These are phyloP conservation scores for Rhagologus leucostigma DNA, from an alignment of 2,113 vertebrate genomes.

Conservation along the genomic window DNA sequence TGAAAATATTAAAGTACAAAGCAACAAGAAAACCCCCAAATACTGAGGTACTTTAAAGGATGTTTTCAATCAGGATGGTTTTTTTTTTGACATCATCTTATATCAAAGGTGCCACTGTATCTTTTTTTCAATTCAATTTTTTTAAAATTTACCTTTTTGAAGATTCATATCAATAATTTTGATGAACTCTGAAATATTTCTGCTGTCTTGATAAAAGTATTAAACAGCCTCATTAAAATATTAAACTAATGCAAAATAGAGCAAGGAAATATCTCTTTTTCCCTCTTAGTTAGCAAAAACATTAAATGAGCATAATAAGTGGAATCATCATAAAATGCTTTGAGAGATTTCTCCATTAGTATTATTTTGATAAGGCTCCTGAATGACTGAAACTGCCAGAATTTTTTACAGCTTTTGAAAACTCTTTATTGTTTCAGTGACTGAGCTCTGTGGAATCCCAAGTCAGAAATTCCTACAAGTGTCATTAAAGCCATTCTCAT, in stretches of 20 bases:
- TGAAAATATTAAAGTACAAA: background rate
- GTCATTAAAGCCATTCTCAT: background rate
- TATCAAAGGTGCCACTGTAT: background rate
- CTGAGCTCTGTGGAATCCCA: background rate
- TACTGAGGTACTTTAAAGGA: background rate
- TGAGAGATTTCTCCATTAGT: background rate
- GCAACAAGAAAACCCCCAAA: background rate
- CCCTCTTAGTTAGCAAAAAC: background rate
- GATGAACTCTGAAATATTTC: background rate
- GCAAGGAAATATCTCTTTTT: background rate
- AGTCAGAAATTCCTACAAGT: slow-evolving; percentile 2
- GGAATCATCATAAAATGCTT: background rate
- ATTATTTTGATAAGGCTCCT: background rate
- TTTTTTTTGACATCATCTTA: background rate
- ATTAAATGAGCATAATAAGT: background rate
- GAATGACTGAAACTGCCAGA: background rate
- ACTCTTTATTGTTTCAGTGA: background rate
- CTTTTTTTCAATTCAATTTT: background rate
- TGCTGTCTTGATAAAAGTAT: background rate
- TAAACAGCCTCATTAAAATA: background rate
- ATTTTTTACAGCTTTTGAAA: background rate
- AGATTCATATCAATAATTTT: background rate
- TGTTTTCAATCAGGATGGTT: background rate
- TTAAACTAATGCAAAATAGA: background rate
- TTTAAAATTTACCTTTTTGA: background rate